A percentile compares a stretch with the other conserved stretches of the same genome.
Evolutionary conservation across 1,140 invertebrate genomes (phyloP).

Genomic region (Spodoptera frugiperda): DNA sequence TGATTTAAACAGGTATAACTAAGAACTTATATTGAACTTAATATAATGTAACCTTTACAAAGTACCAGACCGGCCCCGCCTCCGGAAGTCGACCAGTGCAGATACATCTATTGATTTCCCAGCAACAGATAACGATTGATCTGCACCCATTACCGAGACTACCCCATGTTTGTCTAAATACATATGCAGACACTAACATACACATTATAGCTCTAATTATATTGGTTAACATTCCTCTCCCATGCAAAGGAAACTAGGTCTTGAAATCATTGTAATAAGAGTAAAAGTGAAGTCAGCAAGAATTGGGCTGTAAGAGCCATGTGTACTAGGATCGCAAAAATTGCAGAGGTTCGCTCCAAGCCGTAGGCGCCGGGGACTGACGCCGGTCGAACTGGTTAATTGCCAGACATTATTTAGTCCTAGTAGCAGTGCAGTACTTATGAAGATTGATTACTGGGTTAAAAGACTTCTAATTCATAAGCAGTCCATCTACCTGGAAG

Average conservation of each 20-base stretch:
- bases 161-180: conserved; percentile 38
- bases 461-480: conserved; percentile 66
- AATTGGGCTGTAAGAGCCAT: conserved; percentile 20
- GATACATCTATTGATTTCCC: conserved; percentile 50
- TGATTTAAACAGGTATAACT: too few relatives aligned
- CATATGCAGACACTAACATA: conserved; percentile 24
- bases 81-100: conserved; percentile 40
- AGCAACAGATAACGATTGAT: conserved; percentile 55
- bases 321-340: conserved; percentile 42
- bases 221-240: conserved; percentile 14
- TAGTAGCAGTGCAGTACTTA: conserved; percentile 60
- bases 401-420: conserved; percentile 66
- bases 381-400: conserved; percentile 68
- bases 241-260: conserved; percentile 13
- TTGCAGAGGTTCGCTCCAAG: conserved; percentile 52
- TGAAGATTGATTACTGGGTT: conserved; percentile 74
- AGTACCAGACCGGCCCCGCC: conserved; percentile 3
- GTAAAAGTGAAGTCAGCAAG: not conserved
- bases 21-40: not conserved
- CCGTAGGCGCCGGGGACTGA: conserved; percentile 56
- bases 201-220: conserved; percentile 32
- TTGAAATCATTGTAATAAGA: not conserved
- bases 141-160: conserved; percentile 36
- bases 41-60: not conserved
- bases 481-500: conserved; percentile 55